Evolutionary conservation across 37 sponge, comb jelly and placozoan genomes (phyloP).

Genomic region (Theonella swinhoei): DNA sequence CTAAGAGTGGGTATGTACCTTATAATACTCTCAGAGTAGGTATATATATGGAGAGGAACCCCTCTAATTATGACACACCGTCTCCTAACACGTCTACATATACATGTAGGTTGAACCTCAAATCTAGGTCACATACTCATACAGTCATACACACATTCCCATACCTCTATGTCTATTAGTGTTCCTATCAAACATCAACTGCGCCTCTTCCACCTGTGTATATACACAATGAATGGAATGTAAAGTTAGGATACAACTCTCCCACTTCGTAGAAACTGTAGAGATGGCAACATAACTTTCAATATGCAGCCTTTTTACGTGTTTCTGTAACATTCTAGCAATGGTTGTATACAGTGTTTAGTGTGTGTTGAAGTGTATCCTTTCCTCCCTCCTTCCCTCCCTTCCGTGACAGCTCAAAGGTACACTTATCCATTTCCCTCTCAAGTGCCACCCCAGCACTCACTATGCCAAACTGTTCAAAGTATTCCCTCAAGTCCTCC

Average conservation of each 20-base stretch:
- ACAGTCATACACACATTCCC: neutral
- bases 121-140: neutral
- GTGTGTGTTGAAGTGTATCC: no score
- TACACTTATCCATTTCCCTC: neutral
- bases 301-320: no score
- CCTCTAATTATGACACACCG: neutral
- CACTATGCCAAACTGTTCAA: slow-evolving; percentile 86
- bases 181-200: slow-evolving; percentile 83
- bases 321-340: no score
- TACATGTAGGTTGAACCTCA: neutral
- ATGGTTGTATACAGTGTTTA: no score
- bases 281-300: no score
- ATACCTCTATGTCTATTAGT: slow-evolving; percentile 88
- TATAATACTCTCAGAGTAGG: no score
- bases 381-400: neutral
- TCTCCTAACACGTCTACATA: neutral
- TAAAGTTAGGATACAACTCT: neutral
- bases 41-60: no score
- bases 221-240: neutral
- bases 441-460: neutral
- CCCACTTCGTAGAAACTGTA: no score
- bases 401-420: neutral
- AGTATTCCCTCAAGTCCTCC: slow-evolving; percentile 82
- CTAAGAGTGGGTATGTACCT: no score
- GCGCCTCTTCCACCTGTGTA: slow-evolving; percentile 70